Evolutionary conservation across 2,113 vertebrate species (phyloP).

Genomic region (Ia io): DNA sequence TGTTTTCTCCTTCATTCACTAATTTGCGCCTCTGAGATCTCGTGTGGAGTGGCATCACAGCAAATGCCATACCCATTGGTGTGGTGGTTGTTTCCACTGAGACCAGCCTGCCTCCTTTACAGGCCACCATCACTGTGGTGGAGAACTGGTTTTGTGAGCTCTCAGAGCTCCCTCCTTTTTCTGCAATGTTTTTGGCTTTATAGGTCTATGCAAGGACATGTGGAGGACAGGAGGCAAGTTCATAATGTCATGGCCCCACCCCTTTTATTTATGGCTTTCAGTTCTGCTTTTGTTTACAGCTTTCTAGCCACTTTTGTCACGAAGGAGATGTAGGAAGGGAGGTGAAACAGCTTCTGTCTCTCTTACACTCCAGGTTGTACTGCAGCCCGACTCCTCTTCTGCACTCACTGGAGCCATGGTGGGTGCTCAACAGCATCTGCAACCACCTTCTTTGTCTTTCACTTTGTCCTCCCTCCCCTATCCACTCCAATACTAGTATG

Average conservation of each 20-base stretch:
- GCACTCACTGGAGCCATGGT: not conserved
- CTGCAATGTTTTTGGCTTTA: not conserved
- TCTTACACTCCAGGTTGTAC: not conserved
- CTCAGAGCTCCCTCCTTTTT: not conserved
- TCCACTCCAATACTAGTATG: too few species aligned
- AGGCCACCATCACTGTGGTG: not conserved
- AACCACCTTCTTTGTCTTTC: too few species aligned
- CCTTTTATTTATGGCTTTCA: not conserved
- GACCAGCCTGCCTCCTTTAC: too few species aligned
- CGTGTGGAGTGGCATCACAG: not conserved
- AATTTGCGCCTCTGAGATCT: not conserved
- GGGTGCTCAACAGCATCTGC: not conserved
- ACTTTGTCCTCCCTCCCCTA: not conserved
- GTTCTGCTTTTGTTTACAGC: not conserved
- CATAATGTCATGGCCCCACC: not conserved
- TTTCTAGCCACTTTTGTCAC: not conserved
- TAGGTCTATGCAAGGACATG: not conserved
- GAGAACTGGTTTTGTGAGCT: not conserved
- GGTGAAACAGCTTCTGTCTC: not conserved
- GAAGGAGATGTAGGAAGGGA: not conserved
- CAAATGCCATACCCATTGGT: not conserved
- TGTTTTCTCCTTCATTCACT: not conserved
- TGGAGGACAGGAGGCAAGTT: not conserved
- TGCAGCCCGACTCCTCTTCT: not conserved
- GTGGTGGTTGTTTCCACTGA: too few species aligned